Evolutionary conservation across 2,888 invertebrate genomes (phyloP).

Genomic region (Steinernema carpocapsae): DNA sequence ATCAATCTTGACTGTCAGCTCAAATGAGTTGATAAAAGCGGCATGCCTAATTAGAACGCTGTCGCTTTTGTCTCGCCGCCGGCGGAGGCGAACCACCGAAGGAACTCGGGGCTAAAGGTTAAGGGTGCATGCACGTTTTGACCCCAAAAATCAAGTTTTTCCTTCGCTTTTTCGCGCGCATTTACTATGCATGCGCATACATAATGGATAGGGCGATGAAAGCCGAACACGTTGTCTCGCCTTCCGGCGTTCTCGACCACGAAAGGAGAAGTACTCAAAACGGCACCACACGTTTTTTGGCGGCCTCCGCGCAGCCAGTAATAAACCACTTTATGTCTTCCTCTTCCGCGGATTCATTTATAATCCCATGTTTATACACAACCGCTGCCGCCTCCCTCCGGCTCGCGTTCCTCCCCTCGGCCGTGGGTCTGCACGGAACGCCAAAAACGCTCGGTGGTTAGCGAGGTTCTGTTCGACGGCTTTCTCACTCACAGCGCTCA

Average conservation of each 20-base stretch:
- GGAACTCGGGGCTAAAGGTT: no score
- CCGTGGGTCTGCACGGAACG: not conserved
- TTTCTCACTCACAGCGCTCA: not conserved
- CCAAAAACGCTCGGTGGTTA: not conserved
- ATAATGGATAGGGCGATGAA: not conserved
- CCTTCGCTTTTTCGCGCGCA: not conserved
- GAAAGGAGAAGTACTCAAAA: not conserved
- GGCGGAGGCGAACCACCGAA: not conserved
- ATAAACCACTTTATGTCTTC: conserved; percentile 31
- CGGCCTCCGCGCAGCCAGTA: not conserved
- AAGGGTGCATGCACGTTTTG: not conserved
- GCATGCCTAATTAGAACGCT: conserved; percentile 32
- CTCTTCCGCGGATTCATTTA: conserved; percentile 19
- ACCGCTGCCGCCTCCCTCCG: not conserved
- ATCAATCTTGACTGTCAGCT: conserved; percentile 30
- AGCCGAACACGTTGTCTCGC: not conserved
- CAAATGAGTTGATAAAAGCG: conserved; percentile 27
- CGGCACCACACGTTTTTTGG: conserved; percentile 2
- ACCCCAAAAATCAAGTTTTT: conserved; percentile 33
- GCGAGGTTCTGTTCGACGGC: not conserved
- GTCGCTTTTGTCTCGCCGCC: not conserved
- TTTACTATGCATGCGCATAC: conserved; percentile 33
- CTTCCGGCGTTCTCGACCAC: not conserved
- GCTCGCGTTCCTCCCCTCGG: not conserved
- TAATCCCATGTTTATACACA: conserved; percentile 26